Evolutionary conservation across 2,888 invertebrate genomes (phyloP).

Genomic region (Zygaena filipendulae): DNA sequence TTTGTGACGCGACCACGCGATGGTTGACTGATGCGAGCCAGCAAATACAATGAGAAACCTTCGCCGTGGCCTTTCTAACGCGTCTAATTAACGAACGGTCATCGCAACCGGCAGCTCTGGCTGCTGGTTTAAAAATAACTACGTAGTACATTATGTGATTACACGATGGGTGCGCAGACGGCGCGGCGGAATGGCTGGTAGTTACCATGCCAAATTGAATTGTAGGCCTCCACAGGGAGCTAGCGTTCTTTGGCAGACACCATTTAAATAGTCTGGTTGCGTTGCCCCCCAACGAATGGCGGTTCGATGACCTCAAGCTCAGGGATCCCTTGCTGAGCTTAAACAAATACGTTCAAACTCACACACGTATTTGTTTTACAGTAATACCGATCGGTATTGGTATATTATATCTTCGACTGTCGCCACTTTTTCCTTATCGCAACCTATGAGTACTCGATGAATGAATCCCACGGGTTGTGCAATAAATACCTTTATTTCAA

Average conservation of each 20-base stretch:
- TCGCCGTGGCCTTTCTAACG: slow-evolving; percentile 47
- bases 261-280: slow-evolving; percentile 22
- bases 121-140: slow-evolving; percentile 12
- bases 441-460: too few relatives aligned
- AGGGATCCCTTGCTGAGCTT: slow-evolving; percentile 21
- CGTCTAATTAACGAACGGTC: slow-evolving; percentile 36
- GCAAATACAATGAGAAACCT: too few relatives aligned
- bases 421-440: too few relatives aligned
- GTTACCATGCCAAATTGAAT: slow-evolving; percentile 38
- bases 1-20: too few relatives aligned
- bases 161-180: slow-evolving; percentile 38
- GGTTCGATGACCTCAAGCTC: slow-evolving; percentile 38
- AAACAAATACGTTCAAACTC: slow-evolving; percentile 15
- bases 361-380: too few relatives aligned
- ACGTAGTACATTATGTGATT: too few relatives aligned
- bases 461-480: too few relatives aligned
- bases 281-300: slow-evolving; percentile 31
- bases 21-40: too few relatives aligned
- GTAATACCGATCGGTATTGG: slow-evolving; percentile 6
- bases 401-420: slow-evolving; percentile 4
- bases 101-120: slow-evolving; percentile 21
- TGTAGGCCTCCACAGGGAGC: slow-evolving; percentile 21
- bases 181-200: slow-evolving; percentile 31
- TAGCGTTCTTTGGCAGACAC: background rate
- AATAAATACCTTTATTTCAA: too few relatives aligned